A percentile compares a stretch with the other conserved stretches of the same genome.
Evolutionary conservation across 2,797 vertebrate genomes (phyloP).

Genomic region (Microchirus variegatus): DNA sequence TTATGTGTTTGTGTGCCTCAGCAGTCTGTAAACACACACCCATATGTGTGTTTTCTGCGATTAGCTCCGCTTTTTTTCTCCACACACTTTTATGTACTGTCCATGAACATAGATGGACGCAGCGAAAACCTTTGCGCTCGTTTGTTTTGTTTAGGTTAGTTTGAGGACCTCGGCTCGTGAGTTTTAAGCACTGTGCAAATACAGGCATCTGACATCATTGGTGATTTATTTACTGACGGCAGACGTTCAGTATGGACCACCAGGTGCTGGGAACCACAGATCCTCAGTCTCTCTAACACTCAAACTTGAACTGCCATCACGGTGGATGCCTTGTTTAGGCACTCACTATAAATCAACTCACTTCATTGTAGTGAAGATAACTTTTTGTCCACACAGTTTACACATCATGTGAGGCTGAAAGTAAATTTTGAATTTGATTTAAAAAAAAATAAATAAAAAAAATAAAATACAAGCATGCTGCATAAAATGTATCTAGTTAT

Average conservation of each 20-base stretch:
- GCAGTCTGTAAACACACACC: neutral
- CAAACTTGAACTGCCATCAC: neutral
- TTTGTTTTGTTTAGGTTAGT: constrained; percentile 77
- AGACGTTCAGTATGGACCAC: constrained; percentile 70
- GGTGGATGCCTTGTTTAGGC: constrained; percentile 14
- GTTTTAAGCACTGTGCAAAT: constrained; percentile 92
- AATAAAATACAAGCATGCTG: too few relatives aligned
- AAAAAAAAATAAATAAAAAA: too few relatives aligned
- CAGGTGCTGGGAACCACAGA: constrained; percentile 65
- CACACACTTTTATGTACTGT: neutral
- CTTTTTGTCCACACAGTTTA: too few relatives aligned
- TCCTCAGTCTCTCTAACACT: constrained; percentile 9
- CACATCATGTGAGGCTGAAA: too few relatives aligned
- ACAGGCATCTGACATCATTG: constrained; percentile 82
- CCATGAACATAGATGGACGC: too few relatives aligned
- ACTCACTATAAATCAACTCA: constrained; percentile 12
- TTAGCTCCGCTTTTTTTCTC: constrained; percentile 11
- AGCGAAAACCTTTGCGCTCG: constrained; percentile 61
- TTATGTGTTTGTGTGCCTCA: neutral
- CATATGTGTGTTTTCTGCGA: constrained; percentile 3
- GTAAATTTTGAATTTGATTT: too few relatives aligned
- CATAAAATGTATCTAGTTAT: too few relatives aligned
- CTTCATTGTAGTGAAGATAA: too few relatives aligned
- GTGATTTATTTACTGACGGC: constrained; percentile 89
- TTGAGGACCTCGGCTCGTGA: constrained; percentile 59